Conservation (phyloP, 2,888 invertebrate species). For the Lasioglossum lativentre region DNA sequence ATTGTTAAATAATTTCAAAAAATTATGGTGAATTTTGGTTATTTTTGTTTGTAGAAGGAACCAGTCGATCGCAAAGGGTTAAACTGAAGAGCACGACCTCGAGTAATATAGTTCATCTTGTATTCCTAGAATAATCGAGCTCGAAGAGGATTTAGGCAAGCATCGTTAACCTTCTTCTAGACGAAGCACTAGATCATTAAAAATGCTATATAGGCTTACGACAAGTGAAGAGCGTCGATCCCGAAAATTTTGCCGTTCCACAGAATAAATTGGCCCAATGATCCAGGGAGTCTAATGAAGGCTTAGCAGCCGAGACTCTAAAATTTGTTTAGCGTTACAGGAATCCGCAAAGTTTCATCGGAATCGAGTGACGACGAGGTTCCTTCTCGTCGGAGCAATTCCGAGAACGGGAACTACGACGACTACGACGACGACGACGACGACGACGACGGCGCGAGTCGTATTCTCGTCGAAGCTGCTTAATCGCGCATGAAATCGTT, state of each 20-base stretch:
- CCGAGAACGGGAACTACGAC: not conserved
- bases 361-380: constrained; percentile 1
- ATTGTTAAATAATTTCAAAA: too few relatives aligned
- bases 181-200: not conserved
- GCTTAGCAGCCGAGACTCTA: not conserved
- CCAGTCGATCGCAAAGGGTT: too few relatives aligned
- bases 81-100: too few relatives aligned
- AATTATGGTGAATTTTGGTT: too few relatives aligned
- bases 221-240: not conserved
- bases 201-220: too few relatives aligned
- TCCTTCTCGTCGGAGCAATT: not conserved
- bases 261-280: not conserved
- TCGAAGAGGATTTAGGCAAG: too few relatives aligned
- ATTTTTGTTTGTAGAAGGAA: too few relatives aligned
- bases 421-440: not conserved
- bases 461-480: constrained; percentile 5
- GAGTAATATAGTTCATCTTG: too few relatives aligned
- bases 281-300: not conserved
- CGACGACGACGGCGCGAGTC: not conserved
- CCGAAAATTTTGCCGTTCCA: not conserved
- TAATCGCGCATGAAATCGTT: constrained; percentile 5
- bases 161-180: too few relatives aligned
- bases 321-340: not conserved
- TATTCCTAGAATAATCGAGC: too few relatives aligned
- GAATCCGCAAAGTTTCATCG: not conserved